These are phyloP conservation scores for Tachuris rubrigastra DNA, from an alignment of 2,113 vertebrate genomes.

Conservation along the genomic window DNA sequence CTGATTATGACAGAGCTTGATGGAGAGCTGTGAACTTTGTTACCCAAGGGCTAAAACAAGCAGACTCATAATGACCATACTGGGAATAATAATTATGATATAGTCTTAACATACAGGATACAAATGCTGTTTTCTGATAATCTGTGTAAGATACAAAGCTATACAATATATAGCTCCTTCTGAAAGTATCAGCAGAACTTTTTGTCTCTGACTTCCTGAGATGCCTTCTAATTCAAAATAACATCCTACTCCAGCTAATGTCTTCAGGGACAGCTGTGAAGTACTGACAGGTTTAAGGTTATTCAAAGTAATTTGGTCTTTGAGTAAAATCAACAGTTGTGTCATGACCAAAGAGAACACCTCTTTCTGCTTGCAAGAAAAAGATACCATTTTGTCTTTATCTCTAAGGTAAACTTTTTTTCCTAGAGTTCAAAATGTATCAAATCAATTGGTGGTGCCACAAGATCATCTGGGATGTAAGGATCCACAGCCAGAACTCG, in stretches of 20 bases:
- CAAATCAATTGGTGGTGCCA: background rate
- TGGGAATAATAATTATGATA: constrained; percentile 35
- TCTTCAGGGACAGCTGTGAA: background rate
- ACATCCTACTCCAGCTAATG: background rate
- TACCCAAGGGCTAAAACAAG: constrained; percentile 54
- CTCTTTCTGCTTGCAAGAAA: background rate
- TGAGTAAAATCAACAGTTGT: background rate
- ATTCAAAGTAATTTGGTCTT: background rate
- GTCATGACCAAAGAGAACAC: background rate
- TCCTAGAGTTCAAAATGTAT: background rate
- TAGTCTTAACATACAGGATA: constrained; percentile 20
- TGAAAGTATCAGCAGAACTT: background rate
- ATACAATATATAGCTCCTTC: background rate
- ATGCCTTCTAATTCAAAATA: background rate
- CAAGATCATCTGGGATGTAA: background rate
- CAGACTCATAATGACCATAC: background rate
- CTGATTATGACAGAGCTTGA: constrained; percentile 50
- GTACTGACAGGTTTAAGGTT: background rate
- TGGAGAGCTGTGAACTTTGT: constrained; percentile 47
- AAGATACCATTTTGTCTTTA: background rate
- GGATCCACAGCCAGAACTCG: accelerated
- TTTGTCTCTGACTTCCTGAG: background rate
- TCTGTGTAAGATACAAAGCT: background rate
- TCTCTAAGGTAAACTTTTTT: background rate
- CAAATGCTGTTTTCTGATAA: background rate